phyloP scores from a whole-genome alignment of 1,140 invertebrate species.

The Pogonomyrmex barbatus region DNA sequence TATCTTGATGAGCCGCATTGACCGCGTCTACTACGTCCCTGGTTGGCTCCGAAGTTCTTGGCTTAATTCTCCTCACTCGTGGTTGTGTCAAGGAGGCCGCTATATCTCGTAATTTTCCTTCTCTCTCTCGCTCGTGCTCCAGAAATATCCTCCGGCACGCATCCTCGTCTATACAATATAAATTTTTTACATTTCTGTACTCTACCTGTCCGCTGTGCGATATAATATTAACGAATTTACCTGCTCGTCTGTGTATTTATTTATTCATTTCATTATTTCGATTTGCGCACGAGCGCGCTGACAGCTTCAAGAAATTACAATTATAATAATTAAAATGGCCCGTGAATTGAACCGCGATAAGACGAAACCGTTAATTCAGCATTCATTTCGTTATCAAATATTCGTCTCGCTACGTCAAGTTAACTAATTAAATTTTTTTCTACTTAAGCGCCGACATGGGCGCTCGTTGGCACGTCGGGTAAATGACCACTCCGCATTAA shows the following conservation, averaged over 20 bases:
- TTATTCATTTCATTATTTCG: neutral
- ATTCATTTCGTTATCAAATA: conserved; percentile 75
- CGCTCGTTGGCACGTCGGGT: conserved; percentile 10
- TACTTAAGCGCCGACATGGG: conserved; percentile 53
- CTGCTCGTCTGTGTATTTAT: neutral
- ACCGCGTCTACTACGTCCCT: conserved; percentile 85
- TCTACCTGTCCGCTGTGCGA: neutral
- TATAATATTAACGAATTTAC: neutral
- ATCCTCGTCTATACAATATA: conserved; percentile 79
- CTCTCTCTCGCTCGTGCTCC: conserved; percentile 88
- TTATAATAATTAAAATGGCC: conserved; percentile 21
- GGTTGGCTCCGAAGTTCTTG: conserved; percentile 83
- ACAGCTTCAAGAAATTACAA: conserved; percentile 36
- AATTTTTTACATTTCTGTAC: neutral
- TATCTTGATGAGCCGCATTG: conserved; percentile 83
- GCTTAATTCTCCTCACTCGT: conserved; percentile 85
- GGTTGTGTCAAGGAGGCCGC: conserved; percentile 90
- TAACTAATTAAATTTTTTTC: conserved; percentile 79
- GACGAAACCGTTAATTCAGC: conserved; percentile 31
- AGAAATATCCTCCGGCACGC: conserved; percentile 84
- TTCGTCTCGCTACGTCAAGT: conserved; percentile 64
- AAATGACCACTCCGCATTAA: conserved; percentile 58
- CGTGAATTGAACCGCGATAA: conserved; percentile 3
- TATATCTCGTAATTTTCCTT: conserved; percentile 91
- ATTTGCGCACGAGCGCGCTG: neutral